phyloP scores from a whole-genome alignment of 1,140 invertebrate genomes.

The Drosophila nikananu region DNA sequence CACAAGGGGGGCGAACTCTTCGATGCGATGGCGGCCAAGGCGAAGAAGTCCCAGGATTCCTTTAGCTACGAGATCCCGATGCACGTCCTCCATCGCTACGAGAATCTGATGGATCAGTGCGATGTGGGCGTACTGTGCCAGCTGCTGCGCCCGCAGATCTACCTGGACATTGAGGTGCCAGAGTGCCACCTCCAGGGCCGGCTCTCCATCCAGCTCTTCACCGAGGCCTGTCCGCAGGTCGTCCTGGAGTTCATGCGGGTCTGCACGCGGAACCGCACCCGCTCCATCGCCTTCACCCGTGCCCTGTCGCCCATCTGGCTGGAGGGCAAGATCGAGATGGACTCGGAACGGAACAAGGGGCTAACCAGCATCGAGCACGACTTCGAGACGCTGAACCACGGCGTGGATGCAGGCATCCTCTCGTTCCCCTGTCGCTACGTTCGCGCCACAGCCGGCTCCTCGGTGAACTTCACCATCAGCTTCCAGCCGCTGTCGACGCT shows the following conservation, averaged over 20 bases:
- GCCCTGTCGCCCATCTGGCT: constrained; percentile 69
- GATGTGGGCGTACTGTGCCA: constrained; percentile 65
- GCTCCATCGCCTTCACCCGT: constrained; percentile 47
- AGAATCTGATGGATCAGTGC: constrained; percentile 61
- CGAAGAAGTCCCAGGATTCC: constrained; percentile 21
- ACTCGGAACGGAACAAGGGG: constrained; percentile 21
- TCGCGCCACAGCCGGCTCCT: constrained; percentile 34
- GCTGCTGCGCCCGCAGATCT: constrained; percentile 71
- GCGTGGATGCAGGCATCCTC: constrained; percentile 72
- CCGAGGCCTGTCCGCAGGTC: constrained; percentile 73
- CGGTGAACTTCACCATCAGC: constrained; percentile 68
- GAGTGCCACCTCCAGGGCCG: constrained; percentile 56
- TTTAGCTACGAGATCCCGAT: constrained; percentile 70
- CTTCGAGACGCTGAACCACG: constrained; percentile 75
- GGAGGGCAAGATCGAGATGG: constrained; percentile 55
- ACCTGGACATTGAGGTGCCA: constrained; percentile 52
- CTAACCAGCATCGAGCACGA: constrained; percentile 69
- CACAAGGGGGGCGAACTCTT: constrained; percentile 61
- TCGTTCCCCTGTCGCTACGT: constrained; percentile 73
- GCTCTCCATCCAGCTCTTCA: constrained; percentile 69
- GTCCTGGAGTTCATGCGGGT: constrained; percentile 72
- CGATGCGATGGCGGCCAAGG: constrained; percentile 43
- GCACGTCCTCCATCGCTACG: constrained; percentile 72
- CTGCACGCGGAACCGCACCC: constrained; percentile 38
- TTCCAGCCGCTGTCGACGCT: constrained; percentile 72